Evolutionary conservation across 2,888 invertebrate genomes (phyloP).

Genomic region (Odontocolon sp.): DNA sequence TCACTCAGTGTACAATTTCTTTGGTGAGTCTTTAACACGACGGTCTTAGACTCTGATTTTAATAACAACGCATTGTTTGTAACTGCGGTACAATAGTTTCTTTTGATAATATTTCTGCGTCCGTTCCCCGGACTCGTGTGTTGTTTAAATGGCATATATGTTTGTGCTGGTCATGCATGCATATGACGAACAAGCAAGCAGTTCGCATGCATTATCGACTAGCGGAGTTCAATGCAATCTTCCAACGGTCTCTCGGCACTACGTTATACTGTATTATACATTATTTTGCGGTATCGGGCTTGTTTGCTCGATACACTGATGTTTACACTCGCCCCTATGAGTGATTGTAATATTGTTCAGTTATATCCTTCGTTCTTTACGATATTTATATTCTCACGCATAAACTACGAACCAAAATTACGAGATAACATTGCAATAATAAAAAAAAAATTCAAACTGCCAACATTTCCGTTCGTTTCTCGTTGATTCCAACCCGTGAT

Average conservation of each 20-base stretch:
- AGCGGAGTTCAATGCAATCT: conserved; percentile 55
- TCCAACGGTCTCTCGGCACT: conserved; percentile 15
- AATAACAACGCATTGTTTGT: conserved; percentile 74
- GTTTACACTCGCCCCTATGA: conserved; percentile 49
- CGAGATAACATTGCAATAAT: too few relatives aligned
- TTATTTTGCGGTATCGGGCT: conserved; percentile 53
- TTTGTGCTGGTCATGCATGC: conserved; percentile 22
- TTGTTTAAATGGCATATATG: conserved; percentile 33
- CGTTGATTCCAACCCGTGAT: too few relatives aligned
- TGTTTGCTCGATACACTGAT: conserved; percentile 56
- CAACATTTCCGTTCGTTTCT: too few relatives aligned
- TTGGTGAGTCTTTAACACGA: neutral
- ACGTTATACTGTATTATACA: conserved; percentile 47
- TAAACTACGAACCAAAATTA: conserved; percentile 9
- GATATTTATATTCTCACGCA: conserved; percentile 26
- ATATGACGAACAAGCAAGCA: conserved; percentile 36
- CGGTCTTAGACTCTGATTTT: conserved; percentile 50
- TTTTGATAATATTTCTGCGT: conserved; percentile 70
- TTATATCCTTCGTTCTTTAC: conserved; percentile 49
- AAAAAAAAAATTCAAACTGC: too few relatives aligned
- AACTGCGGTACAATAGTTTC: conserved; percentile 73
- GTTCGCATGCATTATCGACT: conserved; percentile 52
- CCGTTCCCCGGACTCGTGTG: conserved; percentile 46
- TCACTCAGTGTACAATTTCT: neutral
- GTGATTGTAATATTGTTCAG: conserved; percentile 49